These are phyloP conservation scores for Mustela lutreola DNA, from an alignment of 2,113 vertebrate species.

Conservation along the genomic window DNA sequence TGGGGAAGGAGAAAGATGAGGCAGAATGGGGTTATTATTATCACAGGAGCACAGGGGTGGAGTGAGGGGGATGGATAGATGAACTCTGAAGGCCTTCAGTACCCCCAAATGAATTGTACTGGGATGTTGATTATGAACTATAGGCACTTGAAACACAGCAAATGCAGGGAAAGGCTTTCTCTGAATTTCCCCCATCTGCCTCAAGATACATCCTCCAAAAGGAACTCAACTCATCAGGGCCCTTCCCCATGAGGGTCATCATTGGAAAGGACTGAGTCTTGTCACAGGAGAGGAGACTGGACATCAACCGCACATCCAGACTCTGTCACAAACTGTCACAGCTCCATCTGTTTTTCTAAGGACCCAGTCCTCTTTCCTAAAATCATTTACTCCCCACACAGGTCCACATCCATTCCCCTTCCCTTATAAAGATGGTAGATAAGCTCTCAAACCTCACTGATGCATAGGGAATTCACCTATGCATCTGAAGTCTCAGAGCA, in stretches of 20 bases:
- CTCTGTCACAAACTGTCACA: background rate
- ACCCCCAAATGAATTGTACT: background rate
- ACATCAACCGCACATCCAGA: background rate
- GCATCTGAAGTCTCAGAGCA: too few species aligned
- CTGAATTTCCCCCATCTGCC: rapidly evolving
- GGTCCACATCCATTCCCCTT: background rate
- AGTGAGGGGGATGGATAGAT: rapidly evolving
- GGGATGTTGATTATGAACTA: background rate
- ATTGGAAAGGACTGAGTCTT: background rate
- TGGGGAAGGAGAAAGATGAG: too few species aligned
- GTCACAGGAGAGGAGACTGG: background rate
- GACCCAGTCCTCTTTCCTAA: too few species aligned
- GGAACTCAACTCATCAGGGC: background rate
- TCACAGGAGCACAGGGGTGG: background rate
- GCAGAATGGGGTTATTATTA: rapidly evolving
- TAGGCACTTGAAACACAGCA: background rate
- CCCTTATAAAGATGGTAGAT: background rate
- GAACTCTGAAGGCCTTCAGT: background rate
- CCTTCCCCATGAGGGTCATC: too few species aligned
- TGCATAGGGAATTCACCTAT: too few species aligned
- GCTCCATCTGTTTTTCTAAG: background rate
- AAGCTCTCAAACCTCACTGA: background rate
- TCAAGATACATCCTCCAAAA: background rate
- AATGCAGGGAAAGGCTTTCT: background rate
- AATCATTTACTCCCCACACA: background rate